Base-by-base conservation (phyloP, 2,113 vertebrate genomes). In the Hypanus sabinus region DNA sequence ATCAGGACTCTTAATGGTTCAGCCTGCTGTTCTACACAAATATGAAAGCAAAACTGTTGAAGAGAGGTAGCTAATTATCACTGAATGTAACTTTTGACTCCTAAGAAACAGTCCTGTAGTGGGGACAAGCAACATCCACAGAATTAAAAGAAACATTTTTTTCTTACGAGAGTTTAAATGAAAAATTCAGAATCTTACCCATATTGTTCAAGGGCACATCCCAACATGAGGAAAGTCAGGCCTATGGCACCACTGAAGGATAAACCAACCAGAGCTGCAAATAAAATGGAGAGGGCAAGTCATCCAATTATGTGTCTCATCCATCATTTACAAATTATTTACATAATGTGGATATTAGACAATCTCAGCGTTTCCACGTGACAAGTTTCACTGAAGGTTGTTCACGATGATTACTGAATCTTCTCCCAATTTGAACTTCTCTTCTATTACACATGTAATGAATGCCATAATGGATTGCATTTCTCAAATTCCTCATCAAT, bases 211-310 rank as follows among this genome's bases (percentile, higher is more conserved):
- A 99, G 95, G 94, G 97, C 98, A 96, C 99, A 99, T 94, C 98
- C 98, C 96, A 99, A 96, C 95, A 99, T 97, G 33, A 99, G 98
- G 95, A 99, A 98, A 0, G 98, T 99, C 94, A 99, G 96, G 33
- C 99, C 99, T 94, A 99, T 98, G 94, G 98, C 98, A 76, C 98
- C 98, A 94, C 97, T 98, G 95, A 99, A 99, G 60, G 99, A 99
- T 94, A 99, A 96, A 0, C 95, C 98, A 94, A 99, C 98, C 83
- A 99, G 97, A 95, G 98, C 99, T 99, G 96, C 83, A 96, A 95
- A 33, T 95, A 94, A 93, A 92, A 95, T 95, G 93, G 93, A 79
- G 60, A 90, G 24, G 60, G 11, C 80, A 90, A 33, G 16, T 90
- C 14, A 87, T 20, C 36, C 30, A 87, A 55, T 30, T 9, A 62